These are phyloP conservation scores for Gallirallus australis DNA, from an alignment of 2,797 vertebrate species.

Conservation along the genomic window DNA sequence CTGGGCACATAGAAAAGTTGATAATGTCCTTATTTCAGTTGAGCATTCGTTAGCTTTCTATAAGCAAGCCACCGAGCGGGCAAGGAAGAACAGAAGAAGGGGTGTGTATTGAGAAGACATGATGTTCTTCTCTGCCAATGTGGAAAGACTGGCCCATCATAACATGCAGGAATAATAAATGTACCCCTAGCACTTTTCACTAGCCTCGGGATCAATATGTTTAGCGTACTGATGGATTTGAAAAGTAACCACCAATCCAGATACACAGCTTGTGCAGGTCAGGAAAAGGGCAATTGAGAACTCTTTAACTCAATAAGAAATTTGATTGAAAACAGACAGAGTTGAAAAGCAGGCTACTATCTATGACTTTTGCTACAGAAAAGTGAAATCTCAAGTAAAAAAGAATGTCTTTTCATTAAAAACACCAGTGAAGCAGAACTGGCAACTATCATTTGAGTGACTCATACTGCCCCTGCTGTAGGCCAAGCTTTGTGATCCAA, in stretches of 20 bases:
- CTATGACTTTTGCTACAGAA: background rate
- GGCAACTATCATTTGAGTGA: background rate
- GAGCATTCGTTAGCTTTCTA: background rate
- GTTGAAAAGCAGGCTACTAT: background rate
- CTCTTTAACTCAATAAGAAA: background rate
- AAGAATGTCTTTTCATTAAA: background rate
- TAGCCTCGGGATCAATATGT: background rate
- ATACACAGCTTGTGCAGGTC: background rate
- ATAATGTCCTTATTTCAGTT: background rate
- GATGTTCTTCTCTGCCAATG: background rate
- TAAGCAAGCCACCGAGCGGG: background rate
- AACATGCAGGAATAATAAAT: slow-evolving; percentile 13
- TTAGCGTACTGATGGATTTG: background rate
- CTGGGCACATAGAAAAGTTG: background rate
- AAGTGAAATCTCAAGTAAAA: background rate
- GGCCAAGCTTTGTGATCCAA: background rate
- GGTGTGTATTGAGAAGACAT: background rate
- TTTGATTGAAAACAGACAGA: background rate
- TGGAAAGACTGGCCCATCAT: background rate
- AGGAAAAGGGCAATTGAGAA: background rate
- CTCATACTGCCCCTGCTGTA: fast-evolving
- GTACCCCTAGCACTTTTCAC: background rate
- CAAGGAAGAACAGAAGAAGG: background rate
- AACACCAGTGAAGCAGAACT: background rate
- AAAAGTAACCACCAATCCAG: background rate